Base-by-base conservation (phyloP, 2,797 vertebrate species). In the Anguilla marmorata region DNA sequence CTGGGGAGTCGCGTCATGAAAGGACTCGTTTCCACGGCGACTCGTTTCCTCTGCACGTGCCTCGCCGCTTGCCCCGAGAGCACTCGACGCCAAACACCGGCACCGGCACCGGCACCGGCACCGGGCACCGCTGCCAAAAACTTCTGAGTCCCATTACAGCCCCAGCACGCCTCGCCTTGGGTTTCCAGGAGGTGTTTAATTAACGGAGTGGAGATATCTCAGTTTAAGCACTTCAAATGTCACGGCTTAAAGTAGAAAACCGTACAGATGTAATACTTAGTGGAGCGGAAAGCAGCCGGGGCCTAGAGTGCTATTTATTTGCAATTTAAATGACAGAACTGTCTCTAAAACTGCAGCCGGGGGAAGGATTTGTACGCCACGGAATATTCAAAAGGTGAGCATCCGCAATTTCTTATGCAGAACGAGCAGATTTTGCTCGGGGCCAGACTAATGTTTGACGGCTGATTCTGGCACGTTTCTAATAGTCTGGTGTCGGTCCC, bases 121-220 rank as follows among this genome's bases (percentile, higher is more conserved):
- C 37, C 37, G 37, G 27, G 6, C 27, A 6, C 1, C 76, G 24
- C 76, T 27, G 41, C 41, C 14, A 41, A 50, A 50, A 41, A 50
- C 74, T 41, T 30, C 33, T 21, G 16, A 24, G 76, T 48, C 41
- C 41, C 4, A 48, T 80, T 48, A 48, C 76, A 80, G 16, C 24
- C 76, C 76, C 14, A n/a, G 37, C 41, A 12, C 1, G 76, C 41
- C 5, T 5, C 1, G 45, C 76, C 76, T 41, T 12, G 74, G 33
- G 12, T n/a, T 48, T 80, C 76, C 21, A 19, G 48, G 76, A 6
- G 41, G 8, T 56, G 9, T 66, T 69, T 48, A 87, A 48, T n/a
- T 87, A 87, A 84, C 63, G 30, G 24, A 66, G 60, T 76, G 63
- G 86, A 87, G 33, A 83, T 60, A 84, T 83, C 41, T 41, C 41